These are phyloP conservation scores for Alviniconcha strummeri DNA, from an alignment of 2,888 invertebrate genomes.

Conservation along the genomic window DNA sequence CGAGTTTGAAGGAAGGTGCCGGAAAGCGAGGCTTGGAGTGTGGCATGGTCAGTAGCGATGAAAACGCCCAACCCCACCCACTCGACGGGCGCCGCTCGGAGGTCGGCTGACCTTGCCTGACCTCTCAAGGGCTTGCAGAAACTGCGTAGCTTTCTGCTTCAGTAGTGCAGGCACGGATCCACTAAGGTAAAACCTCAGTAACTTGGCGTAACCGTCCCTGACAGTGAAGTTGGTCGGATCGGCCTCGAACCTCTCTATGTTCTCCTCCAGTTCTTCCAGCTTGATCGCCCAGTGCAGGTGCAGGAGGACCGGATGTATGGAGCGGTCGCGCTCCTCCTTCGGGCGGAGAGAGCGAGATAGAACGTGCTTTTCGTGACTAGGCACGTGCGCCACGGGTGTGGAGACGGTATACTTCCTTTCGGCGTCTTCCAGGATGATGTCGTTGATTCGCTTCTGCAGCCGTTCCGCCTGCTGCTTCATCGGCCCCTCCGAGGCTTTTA, in stretches of 20 bases:
- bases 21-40: too few species aligned
- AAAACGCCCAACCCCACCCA: too few species aligned
- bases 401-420: not conserved
- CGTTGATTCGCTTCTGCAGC: not conserved
- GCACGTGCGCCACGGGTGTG: not conserved
- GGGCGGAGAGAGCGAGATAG: not conserved
- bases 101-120: too few species aligned
- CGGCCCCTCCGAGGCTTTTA: not conserved
- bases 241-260: not conserved
- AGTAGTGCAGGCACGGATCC: too few species aligned
- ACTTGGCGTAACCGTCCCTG: too few species aligned
- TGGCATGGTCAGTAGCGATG: too few species aligned
- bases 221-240: too few species aligned
- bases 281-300: not conserved
- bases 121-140: too few species aligned
- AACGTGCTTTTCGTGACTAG: not conserved
- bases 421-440: conserved; percentile 5
- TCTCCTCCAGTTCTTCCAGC: conserved; percentile 7
- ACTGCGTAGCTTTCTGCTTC: too few species aligned
- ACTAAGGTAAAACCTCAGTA: too few species aligned
- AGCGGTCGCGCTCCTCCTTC: not conserved
- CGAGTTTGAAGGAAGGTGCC: too few species aligned
- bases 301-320: not conserved
- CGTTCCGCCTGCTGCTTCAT: conserved; percentile 1
- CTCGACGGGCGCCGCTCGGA: too few species aligned